Conservation (phyloP, 2,888 invertebrate species). For the Epirrhoe alternata region DNA sequence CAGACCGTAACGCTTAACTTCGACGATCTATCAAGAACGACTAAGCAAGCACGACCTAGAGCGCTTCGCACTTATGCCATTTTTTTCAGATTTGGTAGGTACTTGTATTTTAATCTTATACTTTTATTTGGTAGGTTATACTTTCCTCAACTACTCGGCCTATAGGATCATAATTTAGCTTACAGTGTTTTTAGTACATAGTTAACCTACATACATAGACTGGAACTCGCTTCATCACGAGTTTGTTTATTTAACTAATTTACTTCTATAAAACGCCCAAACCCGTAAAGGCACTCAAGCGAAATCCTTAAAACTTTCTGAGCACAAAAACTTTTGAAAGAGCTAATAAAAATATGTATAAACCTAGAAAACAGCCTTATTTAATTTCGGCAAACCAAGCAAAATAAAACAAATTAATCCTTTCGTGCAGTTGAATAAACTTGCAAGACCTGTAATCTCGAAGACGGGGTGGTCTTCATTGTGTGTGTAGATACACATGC, state of each 20-base stretch:
- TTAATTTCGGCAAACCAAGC: constrained; percentile 1
- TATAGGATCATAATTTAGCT: no score
- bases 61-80: no score
- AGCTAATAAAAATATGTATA: not conserved
- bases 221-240: not conserved
- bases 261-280: not conserved
- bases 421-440: constrained; percentile 14
- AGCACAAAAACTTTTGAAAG: not conserved
- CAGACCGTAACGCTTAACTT: no score
- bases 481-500: no score
- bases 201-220: not conserved
- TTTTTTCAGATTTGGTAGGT: no score
- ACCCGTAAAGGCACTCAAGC: constrained; percentile 1
- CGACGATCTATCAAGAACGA: no score
- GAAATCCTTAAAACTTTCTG: not conserved
- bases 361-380: not conserved
- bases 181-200: no score
- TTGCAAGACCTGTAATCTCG: constrained; percentile 20
- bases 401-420: not conserved
- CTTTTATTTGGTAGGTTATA: no score
- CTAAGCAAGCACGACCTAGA: no score
- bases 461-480: no score
- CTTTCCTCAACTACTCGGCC: no score
- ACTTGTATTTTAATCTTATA: no score
- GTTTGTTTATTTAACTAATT: not conserved